Percentiles rank a stretch among this genome's conserved stretches.
phyloP scores from a whole-genome alignment of 2,113 vertebrate species.

The Sterrhoptilus dennistouni region DNA sequence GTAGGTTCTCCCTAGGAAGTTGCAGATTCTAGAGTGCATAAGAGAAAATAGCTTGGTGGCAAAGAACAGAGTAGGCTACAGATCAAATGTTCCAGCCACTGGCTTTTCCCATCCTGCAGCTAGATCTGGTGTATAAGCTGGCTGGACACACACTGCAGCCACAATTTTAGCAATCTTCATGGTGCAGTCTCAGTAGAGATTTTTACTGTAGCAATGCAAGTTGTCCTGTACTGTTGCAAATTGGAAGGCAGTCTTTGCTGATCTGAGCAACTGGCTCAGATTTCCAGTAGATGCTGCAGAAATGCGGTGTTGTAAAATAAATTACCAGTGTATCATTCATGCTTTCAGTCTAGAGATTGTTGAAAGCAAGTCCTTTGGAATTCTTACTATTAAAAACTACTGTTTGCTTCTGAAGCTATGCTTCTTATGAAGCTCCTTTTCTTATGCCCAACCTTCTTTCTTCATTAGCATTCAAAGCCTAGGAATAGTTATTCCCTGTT shows the following conservation, averaged over 20 bases:
- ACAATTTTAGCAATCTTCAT: not conserved
- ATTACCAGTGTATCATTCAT: not conserved
- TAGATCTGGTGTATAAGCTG: not conserved
- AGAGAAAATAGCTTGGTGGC: not conserved
- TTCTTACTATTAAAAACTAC: not conserved
- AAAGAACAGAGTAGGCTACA: not conserved
- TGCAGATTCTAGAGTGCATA: not conserved
- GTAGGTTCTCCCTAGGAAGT: not conserved
- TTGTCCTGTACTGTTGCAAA: not conserved
- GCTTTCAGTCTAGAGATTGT: not conserved
- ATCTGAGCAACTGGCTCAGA: not conserved
- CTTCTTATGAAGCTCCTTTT: not conserved
- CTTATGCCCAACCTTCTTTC: not conserved
- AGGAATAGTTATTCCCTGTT: not conserved
- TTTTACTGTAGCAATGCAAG: not conserved
- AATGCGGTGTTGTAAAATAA: not conserved
- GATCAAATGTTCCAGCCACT: not conserved
- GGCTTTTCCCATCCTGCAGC: not conserved
- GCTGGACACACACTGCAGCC: not conserved
- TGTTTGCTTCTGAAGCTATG: not conserved
- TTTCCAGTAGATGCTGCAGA: not conserved
- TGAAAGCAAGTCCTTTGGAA: not conserved
- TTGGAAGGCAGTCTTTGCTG: slow-evolving; percentile 16
- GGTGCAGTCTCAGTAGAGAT: not conserved
- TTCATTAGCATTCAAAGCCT: slow-evolving; percentile 18